phyloP scores from a whole-genome alignment of 2,797 vertebrate genomes.

The Clarias pachynema region DNA sequence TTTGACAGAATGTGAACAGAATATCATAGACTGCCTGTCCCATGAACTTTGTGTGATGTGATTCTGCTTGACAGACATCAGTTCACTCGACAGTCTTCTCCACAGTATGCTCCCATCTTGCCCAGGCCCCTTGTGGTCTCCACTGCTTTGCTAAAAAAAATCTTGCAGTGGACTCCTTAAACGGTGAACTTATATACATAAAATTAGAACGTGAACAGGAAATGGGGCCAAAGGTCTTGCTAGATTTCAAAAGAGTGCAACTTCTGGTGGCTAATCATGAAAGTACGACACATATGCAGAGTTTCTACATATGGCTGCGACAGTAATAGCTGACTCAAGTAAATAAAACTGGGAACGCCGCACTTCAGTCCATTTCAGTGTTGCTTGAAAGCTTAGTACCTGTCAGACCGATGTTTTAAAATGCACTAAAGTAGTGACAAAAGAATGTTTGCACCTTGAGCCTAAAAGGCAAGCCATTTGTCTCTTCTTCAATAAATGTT shows the following conservation, averaged over 20 bases:
- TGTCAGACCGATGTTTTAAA: neutral
- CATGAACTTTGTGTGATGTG: neutral
- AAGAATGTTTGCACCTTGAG: neutral
- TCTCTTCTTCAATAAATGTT: conserved; percentile 1
- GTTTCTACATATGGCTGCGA: neutral
- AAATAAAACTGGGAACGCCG: neutral
- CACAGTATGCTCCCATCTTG: neutral
- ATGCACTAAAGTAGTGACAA: conserved; percentile 6
- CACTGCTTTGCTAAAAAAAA: neutral
- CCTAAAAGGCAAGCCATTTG: neutral
- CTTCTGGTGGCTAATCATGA: neutral
- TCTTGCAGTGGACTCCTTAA: neutral
- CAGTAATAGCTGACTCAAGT: neutral
- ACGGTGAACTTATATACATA: neutral
- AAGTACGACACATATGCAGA: neutral
- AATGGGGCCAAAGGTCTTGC: neutral
- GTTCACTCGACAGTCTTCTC: neutral
- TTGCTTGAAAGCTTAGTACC: neutral
- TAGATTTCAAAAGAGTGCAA: neutral
- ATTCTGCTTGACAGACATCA: neutral
- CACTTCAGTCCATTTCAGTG: neutral
- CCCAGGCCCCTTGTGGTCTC: neutral
- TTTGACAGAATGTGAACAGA: neutral
- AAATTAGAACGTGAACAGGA: neutral
- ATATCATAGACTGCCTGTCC: conserved; percentile 6